Conservation (phyloP, 2,888 invertebrate genomes). For the Hanleya hanleyi region DNA sequence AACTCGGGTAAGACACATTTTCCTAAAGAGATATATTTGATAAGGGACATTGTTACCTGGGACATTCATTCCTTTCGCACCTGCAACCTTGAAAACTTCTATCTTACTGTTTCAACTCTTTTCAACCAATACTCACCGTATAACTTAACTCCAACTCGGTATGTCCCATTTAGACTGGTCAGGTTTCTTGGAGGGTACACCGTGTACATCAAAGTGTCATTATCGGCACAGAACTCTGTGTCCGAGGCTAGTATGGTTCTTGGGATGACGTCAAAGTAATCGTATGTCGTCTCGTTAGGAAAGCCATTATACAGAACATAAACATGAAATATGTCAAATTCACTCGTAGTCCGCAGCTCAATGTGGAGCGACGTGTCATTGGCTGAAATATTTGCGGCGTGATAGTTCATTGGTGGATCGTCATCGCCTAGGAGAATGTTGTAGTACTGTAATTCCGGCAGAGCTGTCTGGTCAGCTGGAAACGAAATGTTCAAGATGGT, state of each 20-base stretch:
- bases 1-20: too few species aligned
- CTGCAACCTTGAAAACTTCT: too few species aligned
- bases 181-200: constrained; percentile 57
- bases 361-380: constrained; percentile 64
- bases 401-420: constrained; percentile 47
- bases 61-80: too few species aligned
- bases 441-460: constrained; percentile 10
- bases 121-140: too few species aligned
- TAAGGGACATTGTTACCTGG: too few species aligned
- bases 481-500: too few species aligned
- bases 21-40: too few species aligned
- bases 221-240: background rate
- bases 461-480: constrained; percentile 31
- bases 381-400: constrained; percentile 55
- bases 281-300: constrained; percentile 66
- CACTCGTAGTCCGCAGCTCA: constrained; percentile 48
- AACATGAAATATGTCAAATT: constrained; percentile 46
- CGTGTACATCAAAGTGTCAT: constrained; percentile 57
- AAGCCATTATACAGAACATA: constrained; percentile 52
- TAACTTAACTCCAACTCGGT: constrained; percentile 64
- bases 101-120: too few species aligned
- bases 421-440: constrained; percentile 5
- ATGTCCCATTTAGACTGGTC: constrained; percentile 65
- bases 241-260: constrained; percentile 20
- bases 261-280: constrained; percentile 57